phyloP scores from a whole-genome alignment of 2,888 invertebrate species.

The Podotricha telesiphe region DNA sequence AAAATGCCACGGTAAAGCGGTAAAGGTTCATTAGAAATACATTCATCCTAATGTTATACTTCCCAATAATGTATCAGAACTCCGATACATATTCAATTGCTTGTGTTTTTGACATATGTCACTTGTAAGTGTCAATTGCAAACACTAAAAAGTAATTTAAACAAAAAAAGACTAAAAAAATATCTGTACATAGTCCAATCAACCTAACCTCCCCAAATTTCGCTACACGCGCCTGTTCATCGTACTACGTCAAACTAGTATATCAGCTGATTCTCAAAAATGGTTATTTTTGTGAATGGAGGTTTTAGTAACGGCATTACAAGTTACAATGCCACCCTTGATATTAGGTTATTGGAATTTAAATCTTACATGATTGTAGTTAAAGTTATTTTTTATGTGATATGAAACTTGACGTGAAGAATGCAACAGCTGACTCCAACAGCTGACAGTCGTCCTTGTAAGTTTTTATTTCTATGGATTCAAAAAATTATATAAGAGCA shows the following conservation, averaged over 20 bases:
- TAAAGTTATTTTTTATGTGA: background rate
- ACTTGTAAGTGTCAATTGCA: too few species aligned
- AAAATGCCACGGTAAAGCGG: too few species aligned
- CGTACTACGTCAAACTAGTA: conserved; percentile 35
- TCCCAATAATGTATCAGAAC: too few species aligned
- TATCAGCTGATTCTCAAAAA: conserved; percentile 48
- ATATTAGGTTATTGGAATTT: background rate
- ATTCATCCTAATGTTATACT: too few species aligned
- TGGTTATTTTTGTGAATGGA: conserved; percentile 48
- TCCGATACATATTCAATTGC: too few species aligned
- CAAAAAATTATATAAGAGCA: conserved; percentile 19
- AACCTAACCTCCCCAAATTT: conserved; percentile 34
- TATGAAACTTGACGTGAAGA: conserved; percentile 13
- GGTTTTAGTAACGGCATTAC: conserved; percentile 40
- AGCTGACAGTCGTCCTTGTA: conserved; percentile 41
- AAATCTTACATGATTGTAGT: background rate
- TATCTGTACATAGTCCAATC: conserved; percentile 10
- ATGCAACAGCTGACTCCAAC: conserved; percentile 39
- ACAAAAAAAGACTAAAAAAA: background rate
- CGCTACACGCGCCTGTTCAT: conserved; percentile 40
- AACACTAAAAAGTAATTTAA: too few species aligned
- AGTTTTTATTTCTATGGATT: conserved; percentile 31
- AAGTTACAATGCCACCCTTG: conserved; percentile 24
- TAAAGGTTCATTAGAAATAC: too few species aligned
- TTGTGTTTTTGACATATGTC: too few species aligned